phyloP scores from a whole-genome alignment of 2,888 invertebrate genomes.

The Conomelus anceps region DNA sequence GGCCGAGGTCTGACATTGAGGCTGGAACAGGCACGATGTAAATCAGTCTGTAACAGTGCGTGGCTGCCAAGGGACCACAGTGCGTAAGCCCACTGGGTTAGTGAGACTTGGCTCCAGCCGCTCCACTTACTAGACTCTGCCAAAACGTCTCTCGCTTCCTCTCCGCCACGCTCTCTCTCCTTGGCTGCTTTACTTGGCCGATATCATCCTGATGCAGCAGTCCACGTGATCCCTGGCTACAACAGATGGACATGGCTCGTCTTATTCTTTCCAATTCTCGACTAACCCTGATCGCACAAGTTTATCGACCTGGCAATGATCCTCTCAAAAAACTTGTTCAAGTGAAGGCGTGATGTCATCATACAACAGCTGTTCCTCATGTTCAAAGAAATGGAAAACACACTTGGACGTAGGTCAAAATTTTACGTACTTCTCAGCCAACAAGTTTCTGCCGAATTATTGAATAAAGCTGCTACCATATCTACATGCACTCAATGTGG shows the following conservation, averaged over 20 bases:
- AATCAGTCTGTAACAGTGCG: conserved; percentile 2
- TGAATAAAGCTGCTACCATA: background rate
- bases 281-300: background rate
- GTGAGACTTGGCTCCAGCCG: conserved; percentile 13
- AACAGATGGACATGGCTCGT: background rate
- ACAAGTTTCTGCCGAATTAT: background rate
- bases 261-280: background rate
- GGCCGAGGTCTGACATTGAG: conserved; percentile 11
- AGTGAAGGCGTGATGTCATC: background rate
- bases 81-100: conserved; percentile 22
- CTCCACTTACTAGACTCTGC: conserved; percentile 9
- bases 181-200: background rate
- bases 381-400: background rate
- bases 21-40: conserved; percentile 17
- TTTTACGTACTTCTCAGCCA: background rate
- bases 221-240: background rate
- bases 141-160: conserved; percentile 3
- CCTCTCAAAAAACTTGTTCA: background rate
- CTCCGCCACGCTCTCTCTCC: background rate
- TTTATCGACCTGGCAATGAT: background rate
- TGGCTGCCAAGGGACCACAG: conserved; percentile 6
- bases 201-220: background rate
- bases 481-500: background rate
- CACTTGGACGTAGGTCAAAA: background rate
- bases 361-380: background rate